Base-by-base conservation (phyloP, 2,113 vertebrate species). In the Nothocercus nigrocapillus region DNA sequence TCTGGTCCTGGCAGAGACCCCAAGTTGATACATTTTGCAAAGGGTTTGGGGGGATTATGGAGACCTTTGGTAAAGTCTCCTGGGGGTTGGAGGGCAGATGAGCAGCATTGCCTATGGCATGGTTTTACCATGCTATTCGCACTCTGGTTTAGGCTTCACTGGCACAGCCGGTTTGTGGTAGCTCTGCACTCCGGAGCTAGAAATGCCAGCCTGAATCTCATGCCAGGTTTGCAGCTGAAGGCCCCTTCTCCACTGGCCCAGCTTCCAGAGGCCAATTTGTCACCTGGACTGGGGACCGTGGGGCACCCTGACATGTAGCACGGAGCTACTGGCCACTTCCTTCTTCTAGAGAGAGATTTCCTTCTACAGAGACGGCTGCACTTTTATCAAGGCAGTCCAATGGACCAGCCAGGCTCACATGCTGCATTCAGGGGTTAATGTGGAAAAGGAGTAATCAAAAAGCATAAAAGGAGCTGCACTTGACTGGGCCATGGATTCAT, bases 171-270 rank as follows among this genome's bases (percentile, higher is more conserved):
- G 34, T 20, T 77, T 18, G 27, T 1, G 2, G 28, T 7, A 82
- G 42, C 28, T 79, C 42, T 10, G 6, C 19, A 32, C 20, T 66
- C 40, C 70, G 27, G 75, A 20, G 84, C 24, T 27, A 85, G 93
- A 85, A 94, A 78, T 47, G 47, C 45, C 76, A 84, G 62, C 18
- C 49, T 77, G 36, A 85, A 53, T 62, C 76, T 82, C 72, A 79
- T 0, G 1, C 24, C 18, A 27, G 59, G 72, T 53, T 13, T 69
- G 32, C 45, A 92, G 51, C 88, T 88, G 42, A 61, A 69, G 19
- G 49, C 34, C 27, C 36, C 36, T 80, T 66, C 58, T 49, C 18
- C 53, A 36, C 70, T 2, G 3, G 80, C 11, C 66, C 28, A 68
- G 34, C 11, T 79, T 28, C 66, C 42, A 58, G 36, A 12, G 36